phyloP scores from a whole-genome alignment of 2,797 vertebrate genomes.

The Menidia menidia region DNA sequence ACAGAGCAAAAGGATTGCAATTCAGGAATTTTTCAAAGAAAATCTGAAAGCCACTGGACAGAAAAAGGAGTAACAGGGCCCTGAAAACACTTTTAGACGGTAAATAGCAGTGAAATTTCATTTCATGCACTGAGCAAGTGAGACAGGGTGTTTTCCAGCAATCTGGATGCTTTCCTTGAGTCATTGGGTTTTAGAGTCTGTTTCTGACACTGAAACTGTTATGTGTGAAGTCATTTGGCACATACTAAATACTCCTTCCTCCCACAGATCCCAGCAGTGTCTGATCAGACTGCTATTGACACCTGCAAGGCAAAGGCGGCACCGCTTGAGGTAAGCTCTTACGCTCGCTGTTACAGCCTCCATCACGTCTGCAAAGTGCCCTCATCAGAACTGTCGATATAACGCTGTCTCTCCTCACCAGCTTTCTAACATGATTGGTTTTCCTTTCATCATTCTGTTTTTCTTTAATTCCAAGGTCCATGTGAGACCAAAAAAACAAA shows the following conservation, averaged over 20 bases:
- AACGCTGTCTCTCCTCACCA: slow-evolving; percentile 18
- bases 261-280: slow-evolving; percentile 79
- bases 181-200: slow-evolving; percentile 5
- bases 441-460: slow-evolving; percentile 3
- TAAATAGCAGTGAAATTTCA: background rate
- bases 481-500: background rate
- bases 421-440: slow-evolving; percentile 5
- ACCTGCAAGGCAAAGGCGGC: slow-evolving; percentile 76
- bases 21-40: background rate
- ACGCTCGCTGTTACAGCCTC: slow-evolving; percentile 22
- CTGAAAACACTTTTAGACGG: background rate
- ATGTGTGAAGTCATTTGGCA: slow-evolving; percentile 34
- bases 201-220: slow-evolving; percentile 19
- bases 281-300: slow-evolving; percentile 82
- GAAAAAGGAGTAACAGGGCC: background rate
- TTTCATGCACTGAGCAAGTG: background rate
- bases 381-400: slow-evolving; percentile 12
- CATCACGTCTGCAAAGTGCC: slow-evolving; percentile 18
- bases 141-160: background rate
- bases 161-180: slow-evolving; percentile 2
- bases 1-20: background rate
- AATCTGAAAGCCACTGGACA: slow-evolving; percentile 18
- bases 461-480: background rate
- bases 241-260: slow-evolving; percentile 49
- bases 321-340: slow-evolving; percentile 75